Percentiles rank a stretch among this genome's conserved stretches.
phyloP scores from a whole-genome alignment of 2,113 vertebrate species.

The Blennius ocellaris region DNA sequence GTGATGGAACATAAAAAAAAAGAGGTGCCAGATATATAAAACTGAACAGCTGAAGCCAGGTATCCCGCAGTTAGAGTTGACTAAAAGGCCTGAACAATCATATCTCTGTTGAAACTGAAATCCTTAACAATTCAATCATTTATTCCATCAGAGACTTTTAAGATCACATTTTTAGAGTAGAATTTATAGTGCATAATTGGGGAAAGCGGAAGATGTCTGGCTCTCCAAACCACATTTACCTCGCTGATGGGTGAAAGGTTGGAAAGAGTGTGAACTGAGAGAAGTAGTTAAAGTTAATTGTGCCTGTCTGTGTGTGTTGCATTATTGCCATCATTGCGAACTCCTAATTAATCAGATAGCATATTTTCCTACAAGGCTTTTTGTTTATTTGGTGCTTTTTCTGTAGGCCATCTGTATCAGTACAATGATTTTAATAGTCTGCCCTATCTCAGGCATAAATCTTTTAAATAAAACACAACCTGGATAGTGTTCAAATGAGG shows the following conservation, averaged over 20 bases:
- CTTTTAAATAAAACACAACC: constrained; percentile 28
- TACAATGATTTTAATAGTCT: constrained; percentile 45
- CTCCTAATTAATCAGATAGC: constrained; percentile 53
- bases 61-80: neutral
- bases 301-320: constrained; percentile 5
- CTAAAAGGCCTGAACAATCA: neutral
- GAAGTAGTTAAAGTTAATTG: neutral
- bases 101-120: neutral
- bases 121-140: too few species aligned
- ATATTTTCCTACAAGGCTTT: constrained; percentile 38
- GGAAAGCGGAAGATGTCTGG: too few species aligned
- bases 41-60: neutral
- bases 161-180: too few species aligned
- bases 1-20: constrained; percentile 43
- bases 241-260: too few species aligned
- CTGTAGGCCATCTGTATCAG: constrained; percentile 38
- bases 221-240: too few species aligned
- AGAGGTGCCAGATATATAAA: neutral
- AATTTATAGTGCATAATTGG: too few species aligned
- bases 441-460: constrained; percentile 30
- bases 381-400: constrained; percentile 40
- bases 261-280: too few species aligned
- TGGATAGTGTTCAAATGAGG: constrained; percentile 24
- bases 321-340: constrained; percentile 21
- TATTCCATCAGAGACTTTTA: too few species aligned